Evolutionary conservation across 2,113 vertebrate species (phyloP), one percentile per base, ranked within the genome.

Genomic region (Illadopsis cleaveri): DNA sequence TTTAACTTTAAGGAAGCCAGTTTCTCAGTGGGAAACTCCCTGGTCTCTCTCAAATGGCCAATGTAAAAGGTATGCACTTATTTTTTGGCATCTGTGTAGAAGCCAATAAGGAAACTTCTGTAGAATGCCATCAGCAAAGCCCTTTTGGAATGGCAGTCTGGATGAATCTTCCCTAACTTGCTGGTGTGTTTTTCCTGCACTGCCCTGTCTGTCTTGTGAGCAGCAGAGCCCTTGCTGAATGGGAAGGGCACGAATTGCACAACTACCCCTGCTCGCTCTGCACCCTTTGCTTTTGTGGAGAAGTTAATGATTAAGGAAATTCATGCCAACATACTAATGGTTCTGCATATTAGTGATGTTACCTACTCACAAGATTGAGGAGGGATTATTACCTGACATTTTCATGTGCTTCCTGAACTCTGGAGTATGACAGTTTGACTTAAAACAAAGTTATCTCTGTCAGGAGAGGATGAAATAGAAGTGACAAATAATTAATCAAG

Each of bases 391-490:
- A 92, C 84, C 94, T 94, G 96, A 97, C 95, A 97, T 86, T 80
- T 94, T 84, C 37, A 38, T 83, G 87, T 96, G 94, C 90, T 98
- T 96, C 72, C 92, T 94, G 94, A 97, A 96, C 95, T 95, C 85
- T 18, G 3, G 77, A 94, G 89, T 84, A 73, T 48, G 78, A 95
- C 78, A 96, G 90, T 87, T 97, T 80, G 89, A 95, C 96, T 92
- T 80, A 95, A 96, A 96, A 95, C 83, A 96, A 97, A 97, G 96
- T 96, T 95, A 97, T 96, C 96, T 88, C 87, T 68, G 86, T 97
- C 94, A 92, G 71, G 70, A 86, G 64, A 83, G 70, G 71, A 75
- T 62, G 75, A 93, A 82, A 65, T 66, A 68, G 82, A 97, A 95
- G 95, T 20, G 44, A 93, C 90, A 97, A 97, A 97, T 94, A 89